A percentile compares a stretch with the other conserved stretches of the same genome.
These are phyloP conservation scores for Pseudomyrmex flavicornis DNA, from an alignment of 1,140 invertebrate species.

Conservation along the genomic window DNA sequence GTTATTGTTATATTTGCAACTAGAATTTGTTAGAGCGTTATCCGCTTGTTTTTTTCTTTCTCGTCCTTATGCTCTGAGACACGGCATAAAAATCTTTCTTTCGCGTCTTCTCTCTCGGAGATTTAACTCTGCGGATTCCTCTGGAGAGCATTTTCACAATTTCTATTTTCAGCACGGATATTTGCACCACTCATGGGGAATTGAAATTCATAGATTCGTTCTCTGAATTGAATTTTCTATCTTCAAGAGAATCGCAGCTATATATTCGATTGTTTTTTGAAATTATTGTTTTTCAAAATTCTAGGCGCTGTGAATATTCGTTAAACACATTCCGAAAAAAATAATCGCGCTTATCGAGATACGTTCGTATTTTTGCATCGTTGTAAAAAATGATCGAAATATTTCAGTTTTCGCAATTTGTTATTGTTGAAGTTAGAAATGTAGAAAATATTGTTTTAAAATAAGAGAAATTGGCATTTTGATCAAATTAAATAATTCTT, in stretches of 20 bases:
- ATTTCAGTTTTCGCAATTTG: neutral
- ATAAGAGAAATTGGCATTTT: neutral
- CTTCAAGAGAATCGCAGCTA: conserved; percentile 9
- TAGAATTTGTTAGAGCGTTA: neutral
- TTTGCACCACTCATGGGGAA: conserved; percentile 44
- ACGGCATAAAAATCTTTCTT: conserved; percentile 55
- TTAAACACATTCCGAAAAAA: neutral
- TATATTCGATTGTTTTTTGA: conserved; percentile 1
- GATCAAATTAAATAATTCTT: neutral
- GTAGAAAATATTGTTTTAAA: neutral
- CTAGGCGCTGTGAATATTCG: neutral
- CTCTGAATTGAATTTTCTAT: conserved; percentile 53
- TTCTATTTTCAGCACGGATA: conserved; percentile 47
- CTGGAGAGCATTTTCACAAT: conserved; percentile 50
- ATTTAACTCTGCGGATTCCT: conserved; percentile 48
- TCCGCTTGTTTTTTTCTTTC: neutral
- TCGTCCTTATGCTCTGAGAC: neutral
- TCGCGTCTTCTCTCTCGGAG: conserved; percentile 26
- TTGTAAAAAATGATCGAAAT: neutral
- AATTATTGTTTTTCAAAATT: neutral
- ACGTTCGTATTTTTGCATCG: neutral
- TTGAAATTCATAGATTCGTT: conserved; percentile 60
- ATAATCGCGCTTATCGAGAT: no score
- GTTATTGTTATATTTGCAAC: no score
- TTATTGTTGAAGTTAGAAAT: neutral